Base-by-base conservation (phyloP, 2,113 vertebrate genomes). In the Natator depressus region DNA sequence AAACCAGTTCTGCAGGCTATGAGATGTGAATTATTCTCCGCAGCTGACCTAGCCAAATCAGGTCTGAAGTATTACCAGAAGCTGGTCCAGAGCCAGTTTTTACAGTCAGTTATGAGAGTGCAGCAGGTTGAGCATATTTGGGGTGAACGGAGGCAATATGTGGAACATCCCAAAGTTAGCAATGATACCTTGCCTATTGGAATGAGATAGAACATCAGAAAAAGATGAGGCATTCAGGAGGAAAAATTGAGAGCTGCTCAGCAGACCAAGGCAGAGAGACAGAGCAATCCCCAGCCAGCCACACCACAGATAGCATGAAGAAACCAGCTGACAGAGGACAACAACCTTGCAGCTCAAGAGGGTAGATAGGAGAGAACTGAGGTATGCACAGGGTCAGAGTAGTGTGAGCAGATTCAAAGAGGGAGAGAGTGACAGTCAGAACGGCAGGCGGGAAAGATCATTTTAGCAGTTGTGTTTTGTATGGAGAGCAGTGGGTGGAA, bases 111-210 rank as follows among this genome's bases (percentile, higher is more conserved):
- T 72, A 85, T 38, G 84, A 84, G n/a, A 90, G 84, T 91, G 75
- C 47, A 35, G 35, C 25, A 35, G 19, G 47, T 5, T 14, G 8
- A 47, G 84, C 83, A 89, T 94, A 69, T 95, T 95, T 96, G 84
- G 65, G 47, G 78, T 95, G 42, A 94, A 94, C 93, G 82, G 84
- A 95, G 51, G 83, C 89, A 96, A 97, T 96, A 89, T 92, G 95
- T 94, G 89, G 95, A 97, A 96, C 93, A 89, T 57, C 93, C 20
- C 4, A 13, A 72, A 83, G n/a, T 83, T 86, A 89, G 16, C 81
- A 91, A 50, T 78, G 76, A 93, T 86, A 89, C 65, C 90, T 96
- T 93, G 88, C 81, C 86, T 89, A 2, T n/a, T 82, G 10, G 27
- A 47, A 49, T 53, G 51, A 59, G 75, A 55, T 14, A 54, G 72